A percentile compares a stretch with the other conserved stretches of the same genome.
Conservation (phyloP, 2,888 invertebrate genomes). For the Strigamia transsilvanica region DNA sequence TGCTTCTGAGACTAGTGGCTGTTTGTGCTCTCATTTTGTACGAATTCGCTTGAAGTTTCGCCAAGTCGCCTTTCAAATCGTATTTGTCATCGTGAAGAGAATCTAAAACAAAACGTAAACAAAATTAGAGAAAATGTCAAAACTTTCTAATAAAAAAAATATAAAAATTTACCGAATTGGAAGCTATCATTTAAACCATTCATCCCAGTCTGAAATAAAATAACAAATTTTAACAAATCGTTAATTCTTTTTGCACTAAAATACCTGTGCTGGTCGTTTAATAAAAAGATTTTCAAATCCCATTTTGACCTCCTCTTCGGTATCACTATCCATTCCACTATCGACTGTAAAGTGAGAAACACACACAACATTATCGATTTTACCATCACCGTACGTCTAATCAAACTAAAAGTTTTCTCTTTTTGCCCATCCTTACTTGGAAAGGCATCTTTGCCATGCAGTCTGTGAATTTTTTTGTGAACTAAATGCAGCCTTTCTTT, state of each 20-base stretch:
- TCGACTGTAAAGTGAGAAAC: slow-evolving; percentile 42
- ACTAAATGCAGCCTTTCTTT: slow-evolving; percentile 52
- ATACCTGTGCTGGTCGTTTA: not conserved
- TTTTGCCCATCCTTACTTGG: not conserved
- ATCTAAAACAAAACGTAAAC: not conserved
- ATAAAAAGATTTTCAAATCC: slow-evolving; percentile 50
- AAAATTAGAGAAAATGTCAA: not conserved
- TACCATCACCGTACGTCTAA: not conserved
- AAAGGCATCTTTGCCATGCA: slow-evolving; percentile 50
- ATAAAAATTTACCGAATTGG: slow-evolving; percentile 18
- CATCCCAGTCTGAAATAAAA: no score
- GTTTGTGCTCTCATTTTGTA: slow-evolving; percentile 22
- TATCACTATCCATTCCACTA: slow-evolving; percentile 54
- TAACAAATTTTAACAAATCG: not conserved
- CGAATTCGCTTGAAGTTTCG: not conserved
- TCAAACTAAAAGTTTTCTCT: slow-evolving; percentile 4
- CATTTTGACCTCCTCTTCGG: slow-evolving; percentile 48
- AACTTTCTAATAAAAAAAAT: not conserved
- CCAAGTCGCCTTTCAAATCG: slow-evolving; percentile 51
- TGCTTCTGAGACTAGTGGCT: not conserved
- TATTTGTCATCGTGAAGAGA: slow-evolving; percentile 42
- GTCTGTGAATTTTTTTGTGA: slow-evolving; percentile 26
- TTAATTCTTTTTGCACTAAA: not conserved
- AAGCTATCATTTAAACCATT: not conserved
- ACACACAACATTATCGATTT: slow-evolving; percentile 25